Conservation (phyloP, 1,140 invertebrate species). For the Galleria mellonella region DNA sequence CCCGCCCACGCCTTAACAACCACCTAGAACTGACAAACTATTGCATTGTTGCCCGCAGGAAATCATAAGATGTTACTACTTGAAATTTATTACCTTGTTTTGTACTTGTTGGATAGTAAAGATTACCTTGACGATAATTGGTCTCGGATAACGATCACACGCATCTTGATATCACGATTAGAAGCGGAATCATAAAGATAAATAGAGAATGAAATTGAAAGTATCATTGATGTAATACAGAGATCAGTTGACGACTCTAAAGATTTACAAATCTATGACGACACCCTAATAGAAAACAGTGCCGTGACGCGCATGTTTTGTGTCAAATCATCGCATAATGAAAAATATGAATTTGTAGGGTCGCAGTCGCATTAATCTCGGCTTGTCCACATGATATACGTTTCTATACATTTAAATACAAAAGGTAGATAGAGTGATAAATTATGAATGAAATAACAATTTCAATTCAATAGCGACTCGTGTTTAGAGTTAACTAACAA, state of each 20-base stretch:
- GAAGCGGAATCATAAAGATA: neutral
- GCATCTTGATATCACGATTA: conserved; percentile 1
- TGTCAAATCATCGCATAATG: conserved; percentile 53
- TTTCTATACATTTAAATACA: conserved; percentile 58
- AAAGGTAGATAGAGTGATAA: conserved; percentile 54
- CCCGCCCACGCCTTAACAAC: conserved; percentile 47
- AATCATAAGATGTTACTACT: conserved; percentile 41
- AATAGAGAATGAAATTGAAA: neutral
- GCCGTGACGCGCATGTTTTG: conserved; percentile 42
- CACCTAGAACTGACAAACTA: conserved; percentile 60
- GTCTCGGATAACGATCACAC: conserved; percentile 2
- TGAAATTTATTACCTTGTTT: conserved; percentile 40
- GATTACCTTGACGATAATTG: conserved; percentile 15
- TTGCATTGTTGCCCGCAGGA: conserved; percentile 41
- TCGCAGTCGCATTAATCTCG: conserved; percentile 39
- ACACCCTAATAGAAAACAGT: conserved; percentile 39
- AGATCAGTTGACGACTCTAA: conserved; percentile 10
- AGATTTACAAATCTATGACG: conserved; percentile 14
- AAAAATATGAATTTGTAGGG: conserved; percentile 45
- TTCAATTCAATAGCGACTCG: conserved; percentile 46
- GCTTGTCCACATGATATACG: conserved; percentile 36
- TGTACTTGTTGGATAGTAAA: conserved; percentile 14
- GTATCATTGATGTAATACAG: neutral
- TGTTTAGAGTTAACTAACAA: conserved; percentile 42
- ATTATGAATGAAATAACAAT: conserved; percentile 61